These are phyloP conservation scores for Drosophila falleni DNA, from an alignment of 2,888 invertebrate species.

Conservation along the genomic window DNA sequence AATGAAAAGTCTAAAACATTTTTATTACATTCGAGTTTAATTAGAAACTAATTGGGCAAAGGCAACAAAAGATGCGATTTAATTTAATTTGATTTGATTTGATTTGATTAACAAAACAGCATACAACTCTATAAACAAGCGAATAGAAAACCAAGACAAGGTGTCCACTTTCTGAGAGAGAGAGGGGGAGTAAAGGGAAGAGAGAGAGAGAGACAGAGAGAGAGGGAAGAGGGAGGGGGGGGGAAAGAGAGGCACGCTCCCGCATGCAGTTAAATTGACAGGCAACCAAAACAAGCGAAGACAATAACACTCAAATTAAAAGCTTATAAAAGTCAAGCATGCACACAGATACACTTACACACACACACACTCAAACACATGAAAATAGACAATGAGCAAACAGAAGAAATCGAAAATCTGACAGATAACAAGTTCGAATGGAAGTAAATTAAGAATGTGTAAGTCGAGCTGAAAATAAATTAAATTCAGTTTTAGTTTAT, in stretches of 20 bases:
- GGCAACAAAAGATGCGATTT: constrained; percentile 44
- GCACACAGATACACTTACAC: constrained; percentile 18
- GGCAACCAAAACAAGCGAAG: constrained; percentile 53
- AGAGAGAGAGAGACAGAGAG: not conserved
- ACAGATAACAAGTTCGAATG: constrained; percentile 58
- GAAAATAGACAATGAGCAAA: constrained; percentile 33
- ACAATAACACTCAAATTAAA: constrained; percentile 80
- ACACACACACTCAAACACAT: constrained; percentile 13
- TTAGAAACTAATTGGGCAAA: constrained; percentile 72
- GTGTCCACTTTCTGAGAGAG: constrained; percentile 66
- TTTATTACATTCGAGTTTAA: constrained; percentile 64
- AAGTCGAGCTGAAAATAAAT: constrained; percentile 71
- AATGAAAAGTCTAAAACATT: constrained; percentile 25
- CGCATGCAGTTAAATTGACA: constrained; percentile 60
- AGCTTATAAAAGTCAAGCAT: constrained; percentile 76
- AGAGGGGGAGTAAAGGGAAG: not conserved
- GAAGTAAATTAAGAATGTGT: constrained; percentile 60
- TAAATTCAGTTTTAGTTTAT: constrained; percentile 59
- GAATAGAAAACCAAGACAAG: constrained; percentile 30
- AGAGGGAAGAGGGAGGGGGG: not conserved
- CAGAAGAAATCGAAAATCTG: constrained; percentile 60
- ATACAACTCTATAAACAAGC: constrained; percentile 53
- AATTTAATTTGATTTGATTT: constrained; percentile 66
- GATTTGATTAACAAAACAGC: constrained; percentile 70
- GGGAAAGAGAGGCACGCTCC: constrained; percentile 30